A percentile compares a stretch with the other conserved stretches of the same genome.
Evolutionary conservation across 2,888 invertebrate species (phyloP).

Genomic region (Acrobeloides nanus): DNA sequence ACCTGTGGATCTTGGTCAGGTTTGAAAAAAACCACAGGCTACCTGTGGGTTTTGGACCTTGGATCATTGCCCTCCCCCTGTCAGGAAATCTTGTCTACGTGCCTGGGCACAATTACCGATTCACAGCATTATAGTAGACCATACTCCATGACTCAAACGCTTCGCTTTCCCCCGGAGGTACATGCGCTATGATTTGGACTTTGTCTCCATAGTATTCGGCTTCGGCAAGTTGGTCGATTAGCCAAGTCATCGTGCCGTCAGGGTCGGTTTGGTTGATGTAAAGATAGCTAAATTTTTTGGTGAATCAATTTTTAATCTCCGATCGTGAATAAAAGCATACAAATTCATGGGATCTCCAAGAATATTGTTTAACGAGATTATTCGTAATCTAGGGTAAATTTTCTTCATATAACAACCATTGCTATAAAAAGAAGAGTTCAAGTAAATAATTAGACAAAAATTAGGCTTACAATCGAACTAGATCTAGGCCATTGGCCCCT

Average conservation of each 20-base stretch:
- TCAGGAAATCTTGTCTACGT: too few species aligned
- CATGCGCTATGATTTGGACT: constrained; percentile 73
- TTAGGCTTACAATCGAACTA: too few species aligned
- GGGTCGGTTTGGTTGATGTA: constrained; percentile 77
- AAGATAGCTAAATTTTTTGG: constrained; percentile 67
- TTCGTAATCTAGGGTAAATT: constrained; percentile 56
- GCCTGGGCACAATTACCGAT: too few species aligned
- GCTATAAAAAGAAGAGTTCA: constrained; percentile 49
- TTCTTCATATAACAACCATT: constrained; percentile 73
- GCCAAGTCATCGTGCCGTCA: constrained; percentile 71
- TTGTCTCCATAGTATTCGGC: constrained; percentile 70
- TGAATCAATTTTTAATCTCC: too few species aligned
- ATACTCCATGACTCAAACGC: constrained; percentile 69
- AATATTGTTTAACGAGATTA: constrained; percentile 47
- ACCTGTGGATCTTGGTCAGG: too few species aligned
- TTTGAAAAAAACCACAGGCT: too few species aligned
- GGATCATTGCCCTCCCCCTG: too few species aligned
- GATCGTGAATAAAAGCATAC: constrained; percentile 23
- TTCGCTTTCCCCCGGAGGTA: constrained; percentile 68
- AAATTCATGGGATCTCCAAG: constrained; percentile 55
- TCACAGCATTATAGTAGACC: constrained; percentile 66
- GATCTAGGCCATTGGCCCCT: too few species aligned
- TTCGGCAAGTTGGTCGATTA: constrained; percentile 66
- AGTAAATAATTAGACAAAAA: too few species aligned
- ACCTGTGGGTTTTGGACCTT: too few species aligned